Conservation (phyloP, 2,113 vertebrate species). For the Paraplagusia blochii region DNA sequence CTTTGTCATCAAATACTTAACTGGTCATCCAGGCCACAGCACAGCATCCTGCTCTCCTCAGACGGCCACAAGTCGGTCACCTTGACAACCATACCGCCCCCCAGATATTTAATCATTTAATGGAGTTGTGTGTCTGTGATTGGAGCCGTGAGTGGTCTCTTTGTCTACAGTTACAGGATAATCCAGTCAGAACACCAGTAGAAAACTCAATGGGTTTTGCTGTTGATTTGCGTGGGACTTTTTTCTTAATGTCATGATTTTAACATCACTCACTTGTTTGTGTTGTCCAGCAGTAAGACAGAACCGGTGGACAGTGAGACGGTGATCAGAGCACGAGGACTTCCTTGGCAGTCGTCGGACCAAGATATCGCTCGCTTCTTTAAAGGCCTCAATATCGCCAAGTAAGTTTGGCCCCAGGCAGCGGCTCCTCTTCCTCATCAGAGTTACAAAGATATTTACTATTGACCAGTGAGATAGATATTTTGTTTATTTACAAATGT, state of each 20-base stretch:
- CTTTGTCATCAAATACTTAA: constrained; percentile 70
- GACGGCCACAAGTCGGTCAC: constrained; percentile 44
- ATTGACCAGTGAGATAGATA: not conserved
- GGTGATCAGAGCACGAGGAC: constrained; percentile 90
- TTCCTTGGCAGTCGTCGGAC: constrained; percentile 97
- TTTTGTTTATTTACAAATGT: no score
- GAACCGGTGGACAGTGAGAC: constrained; percentile 93
- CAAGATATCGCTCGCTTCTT: constrained; percentile 97
- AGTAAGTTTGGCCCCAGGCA: constrained; percentile 71
- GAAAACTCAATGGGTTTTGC: not conserved
- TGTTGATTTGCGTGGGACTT: no score
- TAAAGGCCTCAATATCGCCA: constrained; percentile 96
- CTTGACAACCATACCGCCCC: constrained; percentile 26
- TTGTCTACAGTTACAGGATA: constrained; percentile 12
- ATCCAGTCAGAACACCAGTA: constrained; percentile 3
- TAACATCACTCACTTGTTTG: not conserved
- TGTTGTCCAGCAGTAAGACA: constrained; percentile 83
- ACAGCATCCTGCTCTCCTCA: constrained; percentile 43
- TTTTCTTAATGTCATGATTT: not conserved
- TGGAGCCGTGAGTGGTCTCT: constrained; percentile 27
- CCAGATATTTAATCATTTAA: constrained; percentile 57
- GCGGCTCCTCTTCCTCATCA: not conserved
- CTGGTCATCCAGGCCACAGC: constrained; percentile 52
- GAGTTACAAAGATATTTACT: not conserved
- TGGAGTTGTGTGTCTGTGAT: constrained; percentile 34